A percentile compares a stretch with the other conserved stretches of the same genome.
Evolutionary conservation across 2,797 vertebrate species (phyloP).

Genomic region (Carapus acus): DNA sequence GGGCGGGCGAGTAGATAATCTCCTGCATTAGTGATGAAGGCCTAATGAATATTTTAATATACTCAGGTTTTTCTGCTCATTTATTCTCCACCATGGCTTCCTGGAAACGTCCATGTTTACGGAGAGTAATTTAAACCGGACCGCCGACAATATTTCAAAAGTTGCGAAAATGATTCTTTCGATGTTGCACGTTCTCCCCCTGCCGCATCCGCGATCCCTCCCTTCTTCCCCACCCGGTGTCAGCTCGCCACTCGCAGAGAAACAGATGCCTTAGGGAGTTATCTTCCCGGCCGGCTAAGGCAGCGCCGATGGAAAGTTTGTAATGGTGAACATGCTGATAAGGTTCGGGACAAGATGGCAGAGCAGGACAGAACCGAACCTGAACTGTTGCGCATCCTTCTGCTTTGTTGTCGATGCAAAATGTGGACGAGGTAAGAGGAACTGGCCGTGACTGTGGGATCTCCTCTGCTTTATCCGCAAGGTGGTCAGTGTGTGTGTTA

Average conservation of each 20-base stretch:
- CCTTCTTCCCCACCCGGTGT: constrained; percentile 16
- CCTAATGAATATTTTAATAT: constrained; percentile 79
- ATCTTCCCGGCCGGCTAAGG: constrained; percentile 46
- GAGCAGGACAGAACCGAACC: constrained; percentile 54
- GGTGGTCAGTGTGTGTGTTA: constrained; percentile 11
- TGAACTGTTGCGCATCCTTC: constrained; percentile 54
- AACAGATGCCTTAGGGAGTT: constrained; percentile 34
- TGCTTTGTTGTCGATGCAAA: constrained; percentile 68
- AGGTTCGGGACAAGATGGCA: constrained; percentile 58
- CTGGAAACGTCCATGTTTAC: constrained; percentile 66
- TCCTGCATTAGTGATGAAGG: constrained; percentile 78
- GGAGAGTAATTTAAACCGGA: constrained; percentile 79
- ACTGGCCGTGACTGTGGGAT: constrained; percentile 36
- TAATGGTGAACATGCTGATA: constrained; percentile 51
- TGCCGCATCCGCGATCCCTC: constrained; percentile 20
- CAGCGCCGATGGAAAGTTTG: constrained; percentile 30
- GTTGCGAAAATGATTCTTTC: constrained; percentile 69
- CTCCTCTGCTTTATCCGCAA: constrained; percentile 22
- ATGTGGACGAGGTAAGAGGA: constrained; percentile 64
- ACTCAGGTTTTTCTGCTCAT: constrained; percentile 68
- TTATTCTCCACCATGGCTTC: constrained; percentile 56
- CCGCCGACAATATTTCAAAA: constrained; percentile 58
- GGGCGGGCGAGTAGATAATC: constrained; percentile 76
- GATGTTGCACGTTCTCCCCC: constrained; percentile 55
- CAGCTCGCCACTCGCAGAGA: constrained; percentile 33